Base-by-base conservation (phyloP, 2,888 invertebrate species). In the Brachyptera risi region DNA sequence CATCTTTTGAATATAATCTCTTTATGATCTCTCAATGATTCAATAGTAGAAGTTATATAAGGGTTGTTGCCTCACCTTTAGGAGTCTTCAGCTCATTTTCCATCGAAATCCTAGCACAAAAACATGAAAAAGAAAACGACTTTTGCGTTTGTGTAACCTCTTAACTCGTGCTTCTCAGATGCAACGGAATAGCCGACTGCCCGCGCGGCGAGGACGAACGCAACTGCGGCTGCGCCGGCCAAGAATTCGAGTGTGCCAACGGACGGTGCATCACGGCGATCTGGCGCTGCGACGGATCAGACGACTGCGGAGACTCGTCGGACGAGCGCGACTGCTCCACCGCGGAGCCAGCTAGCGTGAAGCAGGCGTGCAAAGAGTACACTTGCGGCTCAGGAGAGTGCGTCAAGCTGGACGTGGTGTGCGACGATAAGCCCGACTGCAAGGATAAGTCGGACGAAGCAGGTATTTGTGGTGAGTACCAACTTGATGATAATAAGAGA, bases 161-260 rank as follows among this genome's bases (percentile, higher is more conserved):
- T n/a, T n/a, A n/a, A n/a, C n/a, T n/a, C n/a, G n/a, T n/a, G n/a
- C n/a, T n/a, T n/a, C 70, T 27, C 60, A 85, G 85, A 26, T 88
- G 88, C 70, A 82, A 88, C 70, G 80, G 81, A 13, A 81, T 78
- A 3, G 70, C 79, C 0, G 89, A 91, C 62, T 91, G 91, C 69
- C 86, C 87, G 0, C 79, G 82, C 0, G 83, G 82, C 1, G 88
- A 89, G 62, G 91, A 92, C 67, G 91, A 91, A 70, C 71, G 73
- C 1, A 77, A 76, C 24, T 88, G 87, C 67, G 75, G 70, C 2
- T 86, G 86, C 67, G 60, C 58, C 24, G 61, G 68, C 2, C 76
- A 76, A 0, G 72, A 80, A 68, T 86, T 83, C 69, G 71, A 76
- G 65, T 85, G 87, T 73, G 68, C 72, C 21, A 79, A 86, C 75